These are phyloP conservation scores for Pachyrhynchus sulphureomaculatus DNA, from an alignment of 1,140 invertebrate species.

Conservation along the genomic window DNA sequence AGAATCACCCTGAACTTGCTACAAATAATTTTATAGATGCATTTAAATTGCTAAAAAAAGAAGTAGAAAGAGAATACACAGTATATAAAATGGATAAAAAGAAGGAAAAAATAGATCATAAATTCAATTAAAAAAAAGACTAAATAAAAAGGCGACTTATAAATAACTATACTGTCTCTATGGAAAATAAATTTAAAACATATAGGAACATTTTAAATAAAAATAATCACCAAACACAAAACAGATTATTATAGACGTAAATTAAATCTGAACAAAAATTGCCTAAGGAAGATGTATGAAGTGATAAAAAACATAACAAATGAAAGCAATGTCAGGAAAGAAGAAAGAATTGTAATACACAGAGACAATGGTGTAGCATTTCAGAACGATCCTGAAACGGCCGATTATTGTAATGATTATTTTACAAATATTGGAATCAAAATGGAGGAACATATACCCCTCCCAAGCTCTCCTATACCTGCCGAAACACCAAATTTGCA, in stretches of 20 bases:
- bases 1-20: neutral
- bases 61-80: neutral
- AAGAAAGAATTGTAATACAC: neutral
- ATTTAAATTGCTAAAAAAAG: neutral
- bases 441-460: neutral
- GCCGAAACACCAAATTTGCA: neutral
- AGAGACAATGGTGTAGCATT: neutral
- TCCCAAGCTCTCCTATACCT: neutral
- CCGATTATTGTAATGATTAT: constrained; percentile 10
- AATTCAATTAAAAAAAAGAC: neutral
- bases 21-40: neutral
- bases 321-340: neutral
- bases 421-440: constrained; percentile 2
- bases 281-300: constrained; percentile 2
- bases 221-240: constrained; percentile 2
- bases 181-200: neutral
- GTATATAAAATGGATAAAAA: neutral
- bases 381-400: neutral
- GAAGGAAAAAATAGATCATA: neutral
- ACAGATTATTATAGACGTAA: constrained; percentile 13
- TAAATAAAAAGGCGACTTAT: neutral
- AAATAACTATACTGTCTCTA: neutral
- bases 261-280: neutral
- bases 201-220: neutral
- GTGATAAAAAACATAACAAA: constrained; percentile 2